Conservation (phyloP, 2,113 vertebrate species). For the Nycticryphes semicollaris region DNA sequence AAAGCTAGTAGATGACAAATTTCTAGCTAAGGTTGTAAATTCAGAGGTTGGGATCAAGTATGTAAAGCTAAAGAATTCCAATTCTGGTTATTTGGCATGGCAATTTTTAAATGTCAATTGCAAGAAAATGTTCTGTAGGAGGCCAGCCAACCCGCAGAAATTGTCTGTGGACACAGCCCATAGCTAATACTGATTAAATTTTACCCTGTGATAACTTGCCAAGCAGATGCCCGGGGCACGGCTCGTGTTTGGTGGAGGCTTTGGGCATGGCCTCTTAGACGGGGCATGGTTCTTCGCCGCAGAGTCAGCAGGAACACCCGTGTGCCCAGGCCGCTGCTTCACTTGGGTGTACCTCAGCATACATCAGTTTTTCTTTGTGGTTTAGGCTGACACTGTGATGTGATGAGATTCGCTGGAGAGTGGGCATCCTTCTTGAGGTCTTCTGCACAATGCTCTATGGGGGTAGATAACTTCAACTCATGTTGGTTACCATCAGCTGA, state of each 20-base stretch:
- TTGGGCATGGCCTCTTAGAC: background rate
- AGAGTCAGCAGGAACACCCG: background rate
- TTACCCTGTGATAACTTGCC: background rate
- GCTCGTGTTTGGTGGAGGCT: background rate
- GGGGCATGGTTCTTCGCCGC: background rate
- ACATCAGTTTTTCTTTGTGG: background rate
- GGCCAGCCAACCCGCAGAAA: background rate
- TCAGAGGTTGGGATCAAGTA: background rate
- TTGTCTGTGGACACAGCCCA: accelerated
- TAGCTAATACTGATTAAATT: background rate
- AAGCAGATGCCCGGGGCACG: background rate
- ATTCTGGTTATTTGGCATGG: background rate
- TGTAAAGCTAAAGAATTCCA: background rate
- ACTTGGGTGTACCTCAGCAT: background rate
- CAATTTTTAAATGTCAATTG: background rate
- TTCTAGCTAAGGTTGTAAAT: background rate
- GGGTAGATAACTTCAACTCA: background rate
- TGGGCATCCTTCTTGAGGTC: background rate
- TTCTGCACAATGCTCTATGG: background rate
- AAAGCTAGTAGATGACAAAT: background rate
- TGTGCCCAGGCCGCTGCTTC: background rate
- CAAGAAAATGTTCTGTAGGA: background rate
- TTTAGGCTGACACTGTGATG: background rate
- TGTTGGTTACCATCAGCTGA: background rate
- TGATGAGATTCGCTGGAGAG: accelerated